A percentile compares a stretch with the other conserved stretches of the same genome.
These are phyloP conservation scores for Leucophenga montana DNA, from an alignment of 2,888 invertebrate genomes.

Conservation along the genomic window DNA sequence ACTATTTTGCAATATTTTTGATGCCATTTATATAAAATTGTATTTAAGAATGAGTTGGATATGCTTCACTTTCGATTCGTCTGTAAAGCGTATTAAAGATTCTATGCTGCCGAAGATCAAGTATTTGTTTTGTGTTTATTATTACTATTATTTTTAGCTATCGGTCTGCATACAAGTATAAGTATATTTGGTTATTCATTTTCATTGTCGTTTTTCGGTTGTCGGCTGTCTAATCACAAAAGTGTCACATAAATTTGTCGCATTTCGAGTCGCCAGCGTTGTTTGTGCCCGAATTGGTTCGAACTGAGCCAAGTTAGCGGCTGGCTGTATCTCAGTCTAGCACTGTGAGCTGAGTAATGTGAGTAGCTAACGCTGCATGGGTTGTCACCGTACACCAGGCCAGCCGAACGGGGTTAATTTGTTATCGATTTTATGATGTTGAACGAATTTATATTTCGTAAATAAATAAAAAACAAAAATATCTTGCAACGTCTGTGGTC, in stretches of 20 bases:
- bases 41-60: too few relatives aligned
- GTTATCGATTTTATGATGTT: slow-evolving; percentile 29
- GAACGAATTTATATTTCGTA: slow-evolving; percentile 19
- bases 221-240: slow-evolving; percentile 9
- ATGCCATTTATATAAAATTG: too few relatives aligned
- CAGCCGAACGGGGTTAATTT: slow-evolving; percentile 7
- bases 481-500: neutral
- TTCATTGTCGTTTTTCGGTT: neutral
- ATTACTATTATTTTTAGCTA: neutral
- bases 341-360: neutral
- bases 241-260: slow-evolving; percentile 22
- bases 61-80: too few relatives aligned
- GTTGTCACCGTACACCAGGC: neutral
- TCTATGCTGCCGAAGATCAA: neutral
- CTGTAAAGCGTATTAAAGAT: too few relatives aligned
- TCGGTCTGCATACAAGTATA: neutral
- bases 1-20: too few relatives aligned
- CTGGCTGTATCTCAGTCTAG: neutral
- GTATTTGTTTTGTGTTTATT: neutral
- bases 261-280: neutral
- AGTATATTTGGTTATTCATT: neutral
- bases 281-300: neutral
- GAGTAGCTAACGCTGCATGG: neutral
- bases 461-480: slow-evolving; percentile 21
- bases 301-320: neutral